These are phyloP conservation scores for Tanypteryx hageni DNA, from an alignment of 2,888 invertebrate species.

Conservation along the genomic window DNA sequence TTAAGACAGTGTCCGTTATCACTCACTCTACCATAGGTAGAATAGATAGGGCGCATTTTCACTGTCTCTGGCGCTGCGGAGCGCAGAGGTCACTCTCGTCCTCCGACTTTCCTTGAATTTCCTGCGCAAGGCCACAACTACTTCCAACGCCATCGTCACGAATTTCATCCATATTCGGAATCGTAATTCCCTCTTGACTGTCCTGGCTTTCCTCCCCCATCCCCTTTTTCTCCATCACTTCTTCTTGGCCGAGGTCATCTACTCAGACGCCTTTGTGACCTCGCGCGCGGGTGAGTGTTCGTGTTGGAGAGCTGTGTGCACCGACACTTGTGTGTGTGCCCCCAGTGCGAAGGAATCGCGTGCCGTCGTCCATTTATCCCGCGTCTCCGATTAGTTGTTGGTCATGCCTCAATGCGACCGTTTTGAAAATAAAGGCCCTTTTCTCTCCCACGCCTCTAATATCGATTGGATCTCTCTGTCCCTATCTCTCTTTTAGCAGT, in stretches of 20 bases:
- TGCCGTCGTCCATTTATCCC: slow-evolving; percentile 51
- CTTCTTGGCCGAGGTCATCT: neutral
- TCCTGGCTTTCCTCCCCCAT: neutral
- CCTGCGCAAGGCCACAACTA: slow-evolving; percentile 28
- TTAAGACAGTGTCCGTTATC: too few species aligned
- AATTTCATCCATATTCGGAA: slow-evolving; percentile 51
- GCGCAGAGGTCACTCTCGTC: neutral
- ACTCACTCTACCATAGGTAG: too few species aligned
- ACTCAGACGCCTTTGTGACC: slow-evolving; percentile 8
- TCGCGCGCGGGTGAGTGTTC: neutral
- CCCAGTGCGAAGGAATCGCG: slow-evolving; percentile 48
- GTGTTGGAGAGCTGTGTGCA: neutral
- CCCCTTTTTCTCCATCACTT: neutral
- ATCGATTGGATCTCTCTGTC: slow-evolving; percentile 25
- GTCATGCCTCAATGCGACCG: slow-evolving; percentile 63
- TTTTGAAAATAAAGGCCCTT: slow-evolving; percentile 51
- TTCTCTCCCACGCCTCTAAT: slow-evolving; percentile 42
- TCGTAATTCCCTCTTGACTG: slow-evolving; percentile 16
- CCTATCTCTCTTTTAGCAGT: neutral
- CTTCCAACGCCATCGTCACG: neutral
- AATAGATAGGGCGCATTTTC: too few species aligned
- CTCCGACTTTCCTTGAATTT: slow-evolving; percentile 2
- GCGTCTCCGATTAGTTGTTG: slow-evolving; percentile 36
- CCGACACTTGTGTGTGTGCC: neutral
- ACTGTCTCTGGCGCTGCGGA: neutral